Evolutionary conservation across 2,888 invertebrate species (phyloP), one percentile per base, ranked within the genome.

Genomic region (Elysia crispata): DNA sequence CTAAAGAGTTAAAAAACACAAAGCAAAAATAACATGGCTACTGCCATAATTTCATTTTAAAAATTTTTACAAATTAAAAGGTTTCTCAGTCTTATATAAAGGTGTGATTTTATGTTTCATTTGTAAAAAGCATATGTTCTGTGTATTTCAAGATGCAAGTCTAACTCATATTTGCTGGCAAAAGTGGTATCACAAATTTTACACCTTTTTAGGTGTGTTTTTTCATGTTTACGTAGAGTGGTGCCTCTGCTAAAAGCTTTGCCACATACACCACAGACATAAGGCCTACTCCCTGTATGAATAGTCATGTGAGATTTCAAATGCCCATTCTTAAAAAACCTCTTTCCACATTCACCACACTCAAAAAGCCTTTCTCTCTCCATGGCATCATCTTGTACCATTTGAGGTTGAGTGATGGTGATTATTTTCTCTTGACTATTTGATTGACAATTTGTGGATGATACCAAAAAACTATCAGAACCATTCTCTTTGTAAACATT

Each of bases 301-400:
- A 76, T 80, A 33, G 72, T 69, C 76, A 80, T 76, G 23, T 80
- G 80, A 60, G 80, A 80, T 31, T 64, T 80, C 66, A 80, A 66
- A 54, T 80, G 80, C 11, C 80, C 80, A 76, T 76, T 80, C 64
- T 80, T 80, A 69, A 80, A 80, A 64, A 80, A 80, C n/a, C 76
- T 49, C 64, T 80, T 80, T 15, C 80, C 76, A 62, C 80, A 80
- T 33, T 76, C 72, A 23, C 72, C 76, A 31, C 80, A 80, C 50
- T 80, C 80, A 80, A 80, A 80, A 20, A 80, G 73, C n/a, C 76
- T 57, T 18, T 72, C 70, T n/a, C 76, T 57, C n/a, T 76, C 76
- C 5, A 72, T 72, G 41, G 67, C 69, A 50, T 69, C 64, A 50
- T 50, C 31, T 5, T 75, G 15, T 5, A 72, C 80, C 23, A 80